Base-by-base conservation (phyloP, 2,888 invertebrate genomes). In the Sinodicranocentrus sp. region DNA sequence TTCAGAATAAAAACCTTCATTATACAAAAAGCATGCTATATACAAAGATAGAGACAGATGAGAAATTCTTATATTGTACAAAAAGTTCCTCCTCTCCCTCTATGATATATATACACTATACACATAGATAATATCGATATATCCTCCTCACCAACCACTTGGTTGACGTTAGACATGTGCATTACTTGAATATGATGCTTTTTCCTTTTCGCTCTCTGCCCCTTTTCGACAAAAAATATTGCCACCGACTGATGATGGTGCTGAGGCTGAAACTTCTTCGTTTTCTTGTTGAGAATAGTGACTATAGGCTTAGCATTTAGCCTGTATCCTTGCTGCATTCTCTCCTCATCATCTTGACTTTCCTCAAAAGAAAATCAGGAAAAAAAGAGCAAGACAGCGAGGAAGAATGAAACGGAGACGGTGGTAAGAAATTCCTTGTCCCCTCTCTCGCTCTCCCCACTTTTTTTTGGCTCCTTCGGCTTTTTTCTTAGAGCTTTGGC, bases 1-100 rank as follows among this genome's bases (percentile, higher is more conserved):
- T 3, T 54, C 39, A 39, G 5, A 39, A 70, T 54, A 72, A 73
- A 73, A 73, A 72, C 43, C 61, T 73, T 73, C 61, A 61, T 71
- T 57, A 71, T 57, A 28, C 25, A 57, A 71, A 48, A 57, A 71
- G 71, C 57, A 23, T 39, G 33, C 57, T 21, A 25, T 52, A 17
- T 39, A 67, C 21, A 48, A 48, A 48, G 48, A n/a, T 48, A n/a
- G 15, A 48, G 5, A n/a, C 15, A 48, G 33, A n/a, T 48, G 48
- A 48, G n/a, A 48, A 48, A n/a, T n/a, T n/a, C n/a, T n/a, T n/a
- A n/a, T n/a, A n/a, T n/a, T n/a, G n/a, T n/a, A n/a, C 15, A n/a
- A 15, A 48, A 48, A 2, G 15, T 6, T 48, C 5, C 48, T 5
- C 15, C 15, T 48, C 10, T 48, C 15, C 48, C 48, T 48, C n/a